Conservation (phyloP, 2,797 vertebrate genomes). For the Microctenopoma stevenorrisi region DNA sequence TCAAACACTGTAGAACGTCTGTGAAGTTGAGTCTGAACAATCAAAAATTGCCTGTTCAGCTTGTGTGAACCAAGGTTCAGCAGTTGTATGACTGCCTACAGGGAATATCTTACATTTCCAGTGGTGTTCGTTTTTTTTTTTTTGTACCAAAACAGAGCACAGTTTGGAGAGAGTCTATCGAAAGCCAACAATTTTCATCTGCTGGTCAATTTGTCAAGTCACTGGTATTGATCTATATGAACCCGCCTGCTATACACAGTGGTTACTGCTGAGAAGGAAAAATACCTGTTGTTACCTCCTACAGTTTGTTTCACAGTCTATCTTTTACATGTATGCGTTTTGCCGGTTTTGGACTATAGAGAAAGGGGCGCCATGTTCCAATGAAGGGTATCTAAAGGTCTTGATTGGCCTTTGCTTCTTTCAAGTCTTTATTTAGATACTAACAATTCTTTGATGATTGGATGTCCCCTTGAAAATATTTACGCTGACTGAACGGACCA, state of each 20-base stretch:
- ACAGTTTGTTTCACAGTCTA: not conserved
- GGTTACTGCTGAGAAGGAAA: not conserved
- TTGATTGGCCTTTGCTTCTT: slow-evolving; percentile 30
- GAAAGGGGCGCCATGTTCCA: slow-evolving; percentile 8
- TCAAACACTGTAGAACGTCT: not conserved
- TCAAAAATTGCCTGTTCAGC: not conserved
- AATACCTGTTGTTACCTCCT: not conserved
- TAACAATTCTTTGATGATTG: slow-evolving; percentile 25
- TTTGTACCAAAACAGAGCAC: not conserved
- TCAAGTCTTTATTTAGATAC: slow-evolving; percentile 25
- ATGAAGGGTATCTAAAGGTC: not conserved
- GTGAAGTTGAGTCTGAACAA: not conserved
- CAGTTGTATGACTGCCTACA: not conserved
- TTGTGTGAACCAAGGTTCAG: not conserved
- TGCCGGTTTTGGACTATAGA: not conserved
- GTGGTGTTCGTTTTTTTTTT: not conserved
- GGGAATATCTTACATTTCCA: not conserved
- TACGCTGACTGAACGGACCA: slow-evolving; percentile 50
- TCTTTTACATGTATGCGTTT: slow-evolving; percentile 9
- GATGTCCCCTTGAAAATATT: slow-evolving; percentile 52
- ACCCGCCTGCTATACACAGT: not conserved
- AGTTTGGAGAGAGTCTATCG: not conserved
- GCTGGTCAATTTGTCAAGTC: slow-evolving; percentile 22
- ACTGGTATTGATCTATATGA: slow-evolving; percentile 15
- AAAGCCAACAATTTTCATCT: slow-evolving; percentile 3